Base-by-base conservation (phyloP, 2,797 vertebrate species). In the Pantherophis vulpinus region DNA sequence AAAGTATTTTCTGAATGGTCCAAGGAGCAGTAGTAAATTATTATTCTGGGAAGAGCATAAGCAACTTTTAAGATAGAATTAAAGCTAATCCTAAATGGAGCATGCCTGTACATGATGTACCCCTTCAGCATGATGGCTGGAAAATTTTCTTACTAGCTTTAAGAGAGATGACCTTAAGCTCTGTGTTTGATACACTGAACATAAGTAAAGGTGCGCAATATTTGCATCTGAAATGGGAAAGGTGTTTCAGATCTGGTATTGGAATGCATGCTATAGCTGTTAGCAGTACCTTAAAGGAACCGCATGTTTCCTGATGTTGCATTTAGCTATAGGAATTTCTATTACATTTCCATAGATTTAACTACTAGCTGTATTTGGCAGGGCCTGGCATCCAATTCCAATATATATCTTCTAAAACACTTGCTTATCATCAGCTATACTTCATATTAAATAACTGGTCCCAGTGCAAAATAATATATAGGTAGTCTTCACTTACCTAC, bases 41-140 rank as follows among this genome's bases (percentile, higher is more conserved):
- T 32, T 79, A 83, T 42, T 79, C 56, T 37, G 58, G 42, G 11
- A 23, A 55, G 90, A 83, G n/a, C 8, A 11, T 58, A 55, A n/a
- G 66, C 79, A 89, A 86, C 87, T 93, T 93, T 93, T 79, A 63
- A 86, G 61, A 63, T 2, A 86, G 74, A 90, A 63, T 79, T 54
- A 92, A 93, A 92, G 29, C 37, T 63, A 12, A 37, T 20, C 87
- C 20, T 61, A 66, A 25, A 87, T 27, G 88, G 74, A 86, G 60
- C 47, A 90, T 18, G n/a, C 18, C 54, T 79, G 42, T 54, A 20
- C 56, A 60, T 47, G n/a, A n/a, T 86, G 13, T 66, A 88, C 25
- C 23, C 18, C 58, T 87, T 56, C 29, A 86, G 51, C 4, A 32
- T 86, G 5, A 37, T 90, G n/a, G 58, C 25, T 61, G 54, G 47